Evolutionary conservation across 2,113 vertebrate species (phyloP).

Genomic region (Erinaceus europaeus): DNA sequence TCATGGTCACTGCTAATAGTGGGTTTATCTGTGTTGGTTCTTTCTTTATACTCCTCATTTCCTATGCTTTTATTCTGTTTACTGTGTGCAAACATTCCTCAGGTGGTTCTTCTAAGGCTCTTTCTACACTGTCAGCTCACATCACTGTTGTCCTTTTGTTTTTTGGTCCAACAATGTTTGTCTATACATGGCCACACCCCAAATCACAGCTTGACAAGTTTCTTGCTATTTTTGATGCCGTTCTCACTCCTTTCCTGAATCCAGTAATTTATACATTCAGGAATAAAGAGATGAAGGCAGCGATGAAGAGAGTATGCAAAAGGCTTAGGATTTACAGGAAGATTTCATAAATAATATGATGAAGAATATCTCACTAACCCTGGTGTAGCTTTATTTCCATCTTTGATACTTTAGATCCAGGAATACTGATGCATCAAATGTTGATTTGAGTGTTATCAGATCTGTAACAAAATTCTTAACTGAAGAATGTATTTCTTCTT

Average conservation of each 20-base stretch:
- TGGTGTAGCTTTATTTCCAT: background rate
- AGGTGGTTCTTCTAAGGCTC: constrained; percentile 42
- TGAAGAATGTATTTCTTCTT: background rate
- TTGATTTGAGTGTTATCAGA: background rate
- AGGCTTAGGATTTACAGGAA: constrained; percentile 6
- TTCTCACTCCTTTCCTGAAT: constrained; percentile 62
- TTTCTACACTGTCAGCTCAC: constrained; percentile 65
- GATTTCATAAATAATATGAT: constrained; percentile 20
- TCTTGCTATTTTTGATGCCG: constrained; percentile 46
- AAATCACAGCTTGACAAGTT: constrained; percentile 48
- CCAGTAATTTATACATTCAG: constrained; percentile 63
- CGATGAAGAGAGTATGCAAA: constrained; percentile 50
- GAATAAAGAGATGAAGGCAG: constrained; percentile 61
- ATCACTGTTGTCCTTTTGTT: constrained; percentile 56
- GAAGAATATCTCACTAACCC: background rate
- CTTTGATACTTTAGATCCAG: background rate
- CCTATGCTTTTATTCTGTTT: constrained; percentile 45
- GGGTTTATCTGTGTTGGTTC: constrained; percentile 55
- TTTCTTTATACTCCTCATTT: constrained; percentile 41
- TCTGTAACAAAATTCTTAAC: background rate
- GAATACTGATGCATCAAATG: background rate
- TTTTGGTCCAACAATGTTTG: constrained; percentile 54
- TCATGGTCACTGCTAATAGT: constrained; percentile 55
- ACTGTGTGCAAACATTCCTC: constrained; percentile 48
- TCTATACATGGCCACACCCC: constrained; percentile 50